Base-by-base conservation (phyloP, 2,888 invertebrate species). In the Unio delphinus region DNA sequence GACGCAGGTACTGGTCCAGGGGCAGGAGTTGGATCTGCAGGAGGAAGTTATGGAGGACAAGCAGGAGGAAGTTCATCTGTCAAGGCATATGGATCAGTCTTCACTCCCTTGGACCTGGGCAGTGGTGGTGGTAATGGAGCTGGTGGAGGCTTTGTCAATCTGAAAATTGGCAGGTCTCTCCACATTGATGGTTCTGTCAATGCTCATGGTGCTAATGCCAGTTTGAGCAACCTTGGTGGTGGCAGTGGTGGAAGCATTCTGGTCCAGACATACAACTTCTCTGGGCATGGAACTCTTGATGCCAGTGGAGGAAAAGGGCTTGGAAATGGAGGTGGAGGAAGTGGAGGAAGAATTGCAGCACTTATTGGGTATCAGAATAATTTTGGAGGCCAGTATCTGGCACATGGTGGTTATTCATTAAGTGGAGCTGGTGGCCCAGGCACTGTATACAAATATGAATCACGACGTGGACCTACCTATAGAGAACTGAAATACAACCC, bases 401-500 rank as follows among this genome's bases (percentile, higher is more conserved):
- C 76, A 23, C 72, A 74, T 66, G 85, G 85, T 17, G 85, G 85
- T 15, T 45, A 45, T 45, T 45, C 45, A 45, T 4, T 7, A 15
- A 74, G 75, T 26, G 73, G 75, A 15, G 73, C 70, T 63, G 85
- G 85, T 11, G 85, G 84, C 1, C 83, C 85, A 18, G 85, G 85
- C 30, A 84, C 85, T 4, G 72, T 83, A 3, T 85, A 84, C 68
- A 84, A 84, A 67, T 84, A 79, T 72, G 85, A 85, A 61, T 83
- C 83, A 3, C 69, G 70, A 45, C 67, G 82, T 65, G 85, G 85
- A 7, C 84, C 85, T 11, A 70, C 76, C 56, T 85, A 85, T 74
- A 71, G 85, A 60, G 84, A 85, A 63, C 75, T 85, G 18, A 85
- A 85, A 59, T 85, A 84, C 70, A 78, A 84, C 55, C 84, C 82